These are phyloP conservation scores for Caenorhabditis parvicauda DNA, from an alignment of 2,888 invertebrate species.

Conservation along the genomic window DNA sequence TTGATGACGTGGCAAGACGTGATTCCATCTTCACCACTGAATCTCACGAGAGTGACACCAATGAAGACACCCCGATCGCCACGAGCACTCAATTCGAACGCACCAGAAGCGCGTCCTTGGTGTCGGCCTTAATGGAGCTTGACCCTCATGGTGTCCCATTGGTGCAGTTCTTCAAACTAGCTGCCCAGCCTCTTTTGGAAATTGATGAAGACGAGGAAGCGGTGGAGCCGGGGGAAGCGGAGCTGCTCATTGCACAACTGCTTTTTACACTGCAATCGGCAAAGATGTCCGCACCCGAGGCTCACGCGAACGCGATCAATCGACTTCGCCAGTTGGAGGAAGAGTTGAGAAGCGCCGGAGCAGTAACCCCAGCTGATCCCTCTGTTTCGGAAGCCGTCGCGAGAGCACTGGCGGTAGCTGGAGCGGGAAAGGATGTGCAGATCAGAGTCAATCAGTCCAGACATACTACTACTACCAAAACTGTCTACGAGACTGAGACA, in stretches of 20 bases:
- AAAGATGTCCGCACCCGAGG: slow-evolving; percentile 36
- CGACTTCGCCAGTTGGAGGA: slow-evolving; percentile 53
- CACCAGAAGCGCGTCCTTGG: slow-evolving; percentile 40
- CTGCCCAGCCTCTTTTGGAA: slow-evolving; percentile 29
- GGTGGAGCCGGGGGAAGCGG: slow-evolving; percentile 33
- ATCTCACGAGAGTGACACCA: slow-evolving; percentile 6
- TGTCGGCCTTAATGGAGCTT: slow-evolving; percentile 39
- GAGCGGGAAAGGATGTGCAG: slow-evolving; percentile 55
- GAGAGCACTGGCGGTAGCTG: slow-evolving; percentile 47
- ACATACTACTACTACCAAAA: slow-evolving; percentile 60
- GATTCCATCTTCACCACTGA: slow-evolving; percentile 18
- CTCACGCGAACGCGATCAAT: slow-evolving; percentile 47
- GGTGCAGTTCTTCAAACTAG: slow-evolving; percentile 40
- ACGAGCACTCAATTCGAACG: slow-evolving; percentile 43
- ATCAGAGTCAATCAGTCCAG: slow-evolving; percentile 58
- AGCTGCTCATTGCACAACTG: slow-evolving; percentile 31
- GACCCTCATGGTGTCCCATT: slow-evolving; percentile 40
- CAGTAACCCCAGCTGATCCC: slow-evolving; percentile 54
- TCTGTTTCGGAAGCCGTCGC: slow-evolving; percentile 56
- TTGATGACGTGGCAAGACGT: slow-evolving; percentile 9
- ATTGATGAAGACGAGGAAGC: slow-evolving; percentile 32
- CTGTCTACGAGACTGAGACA: slow-evolving; percentile 61
- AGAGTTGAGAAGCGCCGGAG: slow-evolving; percentile 50
- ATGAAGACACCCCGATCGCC: slow-evolving; percentile 44
- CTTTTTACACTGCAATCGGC: slow-evolving; percentile 37